Evolutionary conservation across 2,888 invertebrate species (phyloP).

Genomic region (Brachypalpus laphriformis): DNA sequence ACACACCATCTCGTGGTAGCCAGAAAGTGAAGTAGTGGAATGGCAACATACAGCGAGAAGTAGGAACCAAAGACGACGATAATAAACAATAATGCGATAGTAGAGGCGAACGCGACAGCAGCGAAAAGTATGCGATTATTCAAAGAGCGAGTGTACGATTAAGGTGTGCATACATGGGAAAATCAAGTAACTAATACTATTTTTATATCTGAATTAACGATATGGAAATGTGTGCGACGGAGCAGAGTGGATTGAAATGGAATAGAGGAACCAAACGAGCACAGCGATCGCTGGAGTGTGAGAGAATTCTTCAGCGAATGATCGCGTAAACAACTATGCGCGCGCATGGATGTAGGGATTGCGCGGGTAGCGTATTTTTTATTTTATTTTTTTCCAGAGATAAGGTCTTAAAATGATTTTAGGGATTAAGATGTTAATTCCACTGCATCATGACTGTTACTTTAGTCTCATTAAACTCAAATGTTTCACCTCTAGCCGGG

Average conservation of each 20-base stretch:
- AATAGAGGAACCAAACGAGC: conserved; percentile 40
- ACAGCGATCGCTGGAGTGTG: conserved; percentile 21
- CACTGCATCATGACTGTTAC: neutral
- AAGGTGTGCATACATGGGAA: conserved; percentile 66
- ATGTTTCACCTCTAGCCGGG: no score
- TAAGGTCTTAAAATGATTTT: neutral
- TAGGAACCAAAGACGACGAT: conserved; percentile 10
- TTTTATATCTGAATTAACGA: conserved; percentile 64
- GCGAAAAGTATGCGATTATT: conserved; percentile 66
- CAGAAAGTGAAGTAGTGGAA: conserved; percentile 1
- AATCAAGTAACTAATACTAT: conserved; percentile 64
- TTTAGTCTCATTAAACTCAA: neutral
- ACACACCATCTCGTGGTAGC: conserved; percentile 7
- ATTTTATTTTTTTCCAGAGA: neutral
- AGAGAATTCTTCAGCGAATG: conserved; percentile 40
- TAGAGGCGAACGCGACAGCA: conserved; percentile 5
- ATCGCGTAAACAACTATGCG: conserved; percentile 14
- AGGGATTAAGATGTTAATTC: neutral
- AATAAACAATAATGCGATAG: conserved; percentile 38
- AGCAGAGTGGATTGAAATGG: conserved; percentile 30
- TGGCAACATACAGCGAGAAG: conserved; percentile 5
- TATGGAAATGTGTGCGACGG: conserved; percentile 59
- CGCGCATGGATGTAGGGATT: neutral
- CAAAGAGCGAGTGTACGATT: conserved; percentile 45
- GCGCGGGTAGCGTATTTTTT: neutral